Base-by-base conservation (phyloP, 2,888 invertebrate genomes). In the Orthosia gothica region DNA sequence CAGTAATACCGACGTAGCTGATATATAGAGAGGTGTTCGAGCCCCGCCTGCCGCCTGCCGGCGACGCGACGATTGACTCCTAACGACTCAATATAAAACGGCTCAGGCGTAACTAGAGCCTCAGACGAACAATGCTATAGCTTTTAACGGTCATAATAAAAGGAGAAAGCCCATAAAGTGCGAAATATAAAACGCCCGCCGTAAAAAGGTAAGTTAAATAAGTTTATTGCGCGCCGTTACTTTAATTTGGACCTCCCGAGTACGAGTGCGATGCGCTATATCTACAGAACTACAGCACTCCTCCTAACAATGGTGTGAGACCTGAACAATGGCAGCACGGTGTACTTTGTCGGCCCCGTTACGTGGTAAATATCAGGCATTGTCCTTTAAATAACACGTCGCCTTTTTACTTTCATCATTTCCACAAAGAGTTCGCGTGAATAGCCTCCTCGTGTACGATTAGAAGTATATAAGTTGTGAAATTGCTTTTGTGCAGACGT, bases 111-210 rank as follows among this genome's bases (percentile, higher is more conserved):
- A 83, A 83, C 86, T 74, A 75, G 87, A 83, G 81, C 75, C 81
- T 62, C 70, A 64, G 79, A 65, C 75, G 74, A 82, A 84, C 83
- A 83, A 81, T 83, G 62, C 81, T 73, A 72, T 81, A 74, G 83
- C 79, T 77, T 87, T 87, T 88, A 88, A 87, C 82, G 85, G 81
- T 83, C 82, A 83, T 82, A 82, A 88, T 83, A 86, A 88, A 88
- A 86, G 86, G 86, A 86, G 88, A 89, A 89, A 87, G 85, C 74
- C 84, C 85, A 84, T 91, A 90, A 90, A 91, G 76, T 83, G 82
- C 82, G 83, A 85, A 88, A 90, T 90, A 90, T 89, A 89, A 90
- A 88, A 87, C 85, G 84, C 70, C 82, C 52, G 69, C 76, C 79
- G 70, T 87, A 80, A 86, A 87, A 88, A 86, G 79, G 84, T 81